Base-by-base conservation (phyloP, 2,888 invertebrate species). In the Lamellibrachia columna region DNA sequence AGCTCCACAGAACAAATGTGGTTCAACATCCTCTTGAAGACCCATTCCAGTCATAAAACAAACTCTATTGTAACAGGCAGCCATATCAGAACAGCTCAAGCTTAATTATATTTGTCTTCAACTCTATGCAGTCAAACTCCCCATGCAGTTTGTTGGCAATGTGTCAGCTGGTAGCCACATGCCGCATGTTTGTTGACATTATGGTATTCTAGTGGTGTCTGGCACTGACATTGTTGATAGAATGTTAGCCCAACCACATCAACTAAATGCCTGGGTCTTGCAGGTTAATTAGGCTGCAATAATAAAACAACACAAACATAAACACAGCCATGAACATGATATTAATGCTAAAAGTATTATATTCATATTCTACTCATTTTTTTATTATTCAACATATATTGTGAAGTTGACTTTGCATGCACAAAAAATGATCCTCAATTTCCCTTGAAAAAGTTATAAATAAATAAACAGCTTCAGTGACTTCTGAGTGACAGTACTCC, bases 31-130 rank as follows among this genome's bases (percentile, higher is more conserved):
- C 75, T 75, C 22, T 75, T 75, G 75, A 75, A 22, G 2, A 15
- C 4, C 22, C 22, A 22, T n/a, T 75, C 75, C 22, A 22, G 2
- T 75, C 75, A 75, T 4, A 75, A 75, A 75, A 75, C 75, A 75
- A 75, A 75, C 75, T 75, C 75, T 75, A 22, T 75, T 15, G 6
- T 75, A 22, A 75, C 75, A 75, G 22, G 75, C 75, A 75, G 75
- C 22, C 22, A 75, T 22, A 75, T 75, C 22, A 22, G 75, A 75
- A 11, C 6, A 6, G 75, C n/a, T 75, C 55, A 55, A 22, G 22
- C 75, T 75, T 75, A 11, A 75, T 75, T 22, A 75, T 75, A 75
- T 75, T 75, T 75, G 75, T 75, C 75, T 75, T 75, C 75, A 75
- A 75, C 75, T 75, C 75, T 75, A 75, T 75, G n/a, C 15, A 75